Percentiles rank a stretch among this genome's conserved stretches.
phyloP scores from a whole-genome alignment of 2,113 vertebrate genomes.

The Entelurus aequoreus region DNA sequence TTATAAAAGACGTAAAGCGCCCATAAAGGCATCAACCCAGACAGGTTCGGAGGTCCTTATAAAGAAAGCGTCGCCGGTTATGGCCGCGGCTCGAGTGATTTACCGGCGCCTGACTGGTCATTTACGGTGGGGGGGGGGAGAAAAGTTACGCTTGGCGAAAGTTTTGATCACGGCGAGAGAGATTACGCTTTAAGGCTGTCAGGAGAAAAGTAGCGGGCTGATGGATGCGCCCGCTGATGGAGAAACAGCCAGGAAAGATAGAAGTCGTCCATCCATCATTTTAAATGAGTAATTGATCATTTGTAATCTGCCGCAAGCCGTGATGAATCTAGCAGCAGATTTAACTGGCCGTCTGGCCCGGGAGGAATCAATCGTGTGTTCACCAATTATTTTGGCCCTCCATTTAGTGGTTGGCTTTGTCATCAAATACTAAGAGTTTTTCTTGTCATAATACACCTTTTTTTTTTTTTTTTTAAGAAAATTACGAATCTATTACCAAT shows the following conservation, averaged over 20 bases:
- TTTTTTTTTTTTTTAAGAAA: too few species aligned
- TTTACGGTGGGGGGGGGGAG: slow-evolving; percentile 29
- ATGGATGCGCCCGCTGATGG: slow-evolving; percentile 45
- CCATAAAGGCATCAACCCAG: slow-evolving; percentile 26
- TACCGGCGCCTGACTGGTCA: slow-evolving; percentile 27
- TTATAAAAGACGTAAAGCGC: slow-evolving; percentile 10
- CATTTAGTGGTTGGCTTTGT: neutral
- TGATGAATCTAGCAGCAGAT: slow-evolving; percentile 44
- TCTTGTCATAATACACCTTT: too few species aligned
- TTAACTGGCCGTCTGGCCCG: slow-evolving; percentile 23
- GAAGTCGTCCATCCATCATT: slow-evolving; percentile 45
- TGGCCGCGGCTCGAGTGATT: slow-evolving; percentile 33
- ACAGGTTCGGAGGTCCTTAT: slow-evolving; percentile 27
- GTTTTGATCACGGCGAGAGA: slow-evolving; percentile 44
- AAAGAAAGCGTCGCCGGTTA: slow-evolving; percentile 26
- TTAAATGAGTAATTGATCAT: slow-evolving; percentile 58
- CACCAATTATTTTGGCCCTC: neutral
- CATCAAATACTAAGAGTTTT: too few species aligned
- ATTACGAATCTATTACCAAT: too few species aligned
- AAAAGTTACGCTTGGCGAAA: slow-evolving; percentile 32
- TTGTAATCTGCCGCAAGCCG: slow-evolving; percentile 36
- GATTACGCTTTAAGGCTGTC: slow-evolving; percentile 47
- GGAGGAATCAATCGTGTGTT: slow-evolving; percentile 15
- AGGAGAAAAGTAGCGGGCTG: slow-evolving; percentile 29
- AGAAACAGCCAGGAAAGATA: slow-evolving; percentile 41